Base-by-base conservation (phyloP, 2,113 vertebrate species). In the Grammatotria lemairii region DNA sequence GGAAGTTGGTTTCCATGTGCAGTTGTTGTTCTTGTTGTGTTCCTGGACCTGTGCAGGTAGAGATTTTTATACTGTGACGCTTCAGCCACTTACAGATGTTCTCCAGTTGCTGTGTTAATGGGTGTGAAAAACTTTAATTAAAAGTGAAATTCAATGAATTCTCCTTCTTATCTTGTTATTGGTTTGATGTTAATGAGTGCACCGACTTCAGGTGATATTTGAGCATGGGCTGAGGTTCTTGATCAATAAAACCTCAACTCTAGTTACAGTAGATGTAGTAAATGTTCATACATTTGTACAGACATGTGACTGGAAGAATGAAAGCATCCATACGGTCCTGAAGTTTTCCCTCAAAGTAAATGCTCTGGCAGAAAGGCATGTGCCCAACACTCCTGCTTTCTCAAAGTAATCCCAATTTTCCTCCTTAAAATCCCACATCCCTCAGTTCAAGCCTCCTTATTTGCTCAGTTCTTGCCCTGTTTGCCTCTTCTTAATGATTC, bases 71-170 rank as follows among this genome's bases (percentile, higher is more conserved):
- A 85, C 88, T 88, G 90, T 92, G 80, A 89, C 23, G 70, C 81
- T 90, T 21, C 49, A 60, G 58, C 65, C 31, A 51, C 82, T 79
- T 45, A 85, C 79, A 81, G 65, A 78, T 81, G 90, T 57, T 83
- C 65, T 89, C 73, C 87, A 40, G 26, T 83, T 84, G 53, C 10
- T 88, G 83, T 94, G n/a, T 89, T 83, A 54, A 81, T 90, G 65
- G 84, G 55, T 93, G 84, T 87, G 78, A 94, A 84, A 81, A 80
- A 83, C 85, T 89, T 89, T 80, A 73, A 96, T 92, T 94, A 95
- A 95, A 93, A 58, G 58, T 57, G 81, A 87, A 14, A 33, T 55
- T 84, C 17, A 82, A 28, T 11, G 10, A 17, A 54, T 70, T 88
- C 33, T 51, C 6, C 9, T 51, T 33, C 65, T 63, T 16, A 4